Base-by-base conservation (phyloP, 2,888 invertebrate genomes). In the Ellobium chinense region DNA sequence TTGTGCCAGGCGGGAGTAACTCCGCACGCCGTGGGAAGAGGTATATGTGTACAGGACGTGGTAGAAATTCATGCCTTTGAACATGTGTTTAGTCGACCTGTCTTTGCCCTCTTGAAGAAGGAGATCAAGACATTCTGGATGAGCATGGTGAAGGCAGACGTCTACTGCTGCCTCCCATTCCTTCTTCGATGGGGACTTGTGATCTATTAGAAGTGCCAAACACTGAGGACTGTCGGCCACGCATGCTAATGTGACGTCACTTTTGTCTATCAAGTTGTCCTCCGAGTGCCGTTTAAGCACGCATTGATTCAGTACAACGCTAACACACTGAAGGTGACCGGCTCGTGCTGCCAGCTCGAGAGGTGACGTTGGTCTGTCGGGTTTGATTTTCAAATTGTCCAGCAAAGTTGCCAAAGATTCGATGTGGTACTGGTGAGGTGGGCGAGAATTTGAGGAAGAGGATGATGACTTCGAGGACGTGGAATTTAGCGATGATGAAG, bases 1-100 rank as follows among this genome's bases (percentile, higher is more conserved):
- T 56, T 69, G 72, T 1, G 62, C 56, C 54, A 66, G 34, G 1
- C 36, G n/a, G 2, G 63, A 24, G 39, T 74, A 74, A 56, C 74
- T 74, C 39, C 3, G 2, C 12, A 27, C 39, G 5, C 74, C 74
- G 34, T 39, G 74, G 2, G 24, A 24, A 1, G 74, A 60, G 62
- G 62, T 39, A 39, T 60, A 89, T 21, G 88, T 87, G 82, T 86
- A 91, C 70, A 91, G 82, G 68, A 89, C 83, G 80, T 91, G 91
- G 82, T 82, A 91, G 21, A 89, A 87, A 84, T 90, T 91, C 82
- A 86, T 86, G n/a, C 85, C 86, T 34, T 88, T 87, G 78, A 89
- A 87, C 81, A 89, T 83, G 29, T 82, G 83, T 46, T 82, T 81
- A 9, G 86, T 83, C n/a, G n/a, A n/a, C n/a, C n/a, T n/a, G n/a